Evolutionary conservation across 2,113 vertebrate genomes (phyloP), one percentile per base, ranked within the genome.

Genomic region (Himantopus leucocephalus): DNA sequence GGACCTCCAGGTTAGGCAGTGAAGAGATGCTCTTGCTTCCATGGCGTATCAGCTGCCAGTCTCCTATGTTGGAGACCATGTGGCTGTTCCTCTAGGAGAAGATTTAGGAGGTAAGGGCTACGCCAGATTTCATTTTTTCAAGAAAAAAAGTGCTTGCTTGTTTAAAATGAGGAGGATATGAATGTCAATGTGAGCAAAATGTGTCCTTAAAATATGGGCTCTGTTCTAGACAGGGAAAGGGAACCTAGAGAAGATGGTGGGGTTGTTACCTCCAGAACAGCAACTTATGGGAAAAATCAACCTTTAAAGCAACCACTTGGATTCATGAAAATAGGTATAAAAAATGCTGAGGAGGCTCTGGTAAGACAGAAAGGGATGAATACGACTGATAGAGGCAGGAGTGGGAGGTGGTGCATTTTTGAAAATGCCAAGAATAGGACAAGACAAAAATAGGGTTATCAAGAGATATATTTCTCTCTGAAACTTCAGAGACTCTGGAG

Each of bases 1-100:
- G 39, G 45, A 52, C 27, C 6, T 89, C 23, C 27, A 50, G n/a
- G 21, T 84, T 50, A 73, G 24, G 26, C 58, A 73, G 53, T 1
- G 16, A 78, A 76, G 45, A 74, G 37, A 41, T 10, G 9, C 26
- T 66, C 26, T 50, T 2, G 4, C 39, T 86, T 84, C 32, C 55
- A 24, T 1, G 2, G 10, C 9, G 21, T 73, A 37, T 10, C 59
- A 34, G 9, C 30, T 70, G 58, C 35, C 59, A 12, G 34, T 62
- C 35, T 75, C 6, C 20, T 60, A 45, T 15, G 2, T 50, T 34
- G 37, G 35, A 52, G 35, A 1, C 0, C 50, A 32, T 2, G 0
- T 56, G 45, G 23, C 32, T 76, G 12, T 53, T 79, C 45, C 19
- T 85, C 72, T 62, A 64, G 24, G 34, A 63, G 8, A 79, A 88